phyloP scores from a whole-genome alignment of 2,797 vertebrate genomes.

The Sebastes flavidus region DNA sequence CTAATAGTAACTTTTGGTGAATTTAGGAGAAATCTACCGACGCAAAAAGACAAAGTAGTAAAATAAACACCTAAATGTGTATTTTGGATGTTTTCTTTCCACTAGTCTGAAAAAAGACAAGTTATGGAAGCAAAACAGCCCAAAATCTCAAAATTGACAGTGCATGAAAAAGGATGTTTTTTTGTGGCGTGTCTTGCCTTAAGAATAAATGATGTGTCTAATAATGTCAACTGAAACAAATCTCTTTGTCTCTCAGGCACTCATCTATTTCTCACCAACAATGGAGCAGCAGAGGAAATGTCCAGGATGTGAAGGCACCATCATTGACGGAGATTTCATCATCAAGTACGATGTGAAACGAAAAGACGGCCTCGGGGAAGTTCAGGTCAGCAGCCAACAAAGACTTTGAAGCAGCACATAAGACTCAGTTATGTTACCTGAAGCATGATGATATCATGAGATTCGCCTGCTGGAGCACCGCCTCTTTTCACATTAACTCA shows the following conservation, averaged over 20 bases:
- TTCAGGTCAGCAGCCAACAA: conserved; percentile 83
- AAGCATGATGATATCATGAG: neutral
- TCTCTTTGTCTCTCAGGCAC: conserved; percentile 77
- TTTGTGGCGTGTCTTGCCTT: no score
- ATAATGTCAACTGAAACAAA: neutral
- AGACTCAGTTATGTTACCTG: neutral
- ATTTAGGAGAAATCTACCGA: no score
- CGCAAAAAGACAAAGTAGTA: no score
- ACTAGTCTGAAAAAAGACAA: no score
- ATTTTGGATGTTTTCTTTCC: no score
- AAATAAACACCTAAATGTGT: no score
- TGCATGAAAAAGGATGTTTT: neutral
- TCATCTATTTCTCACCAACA: conserved; percentile 88
- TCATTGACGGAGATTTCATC: conserved; percentile 88
- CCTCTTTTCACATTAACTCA: neutral
- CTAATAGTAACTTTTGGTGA: no score
- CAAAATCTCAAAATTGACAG: no score
- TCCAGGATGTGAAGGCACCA: conserved; percentile 79
- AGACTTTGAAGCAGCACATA: neutral
- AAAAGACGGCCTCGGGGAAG: conserved; percentile 75
- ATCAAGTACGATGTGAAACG: conserved; percentile 90
- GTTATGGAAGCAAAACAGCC: no score
- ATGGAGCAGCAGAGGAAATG: conserved; percentile 89
- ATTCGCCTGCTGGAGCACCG: neutral
- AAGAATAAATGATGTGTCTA: neutral